Base-by-base conservation (phyloP, 2,888 invertebrate species). In the Cryptosula pallasiana region DNA sequence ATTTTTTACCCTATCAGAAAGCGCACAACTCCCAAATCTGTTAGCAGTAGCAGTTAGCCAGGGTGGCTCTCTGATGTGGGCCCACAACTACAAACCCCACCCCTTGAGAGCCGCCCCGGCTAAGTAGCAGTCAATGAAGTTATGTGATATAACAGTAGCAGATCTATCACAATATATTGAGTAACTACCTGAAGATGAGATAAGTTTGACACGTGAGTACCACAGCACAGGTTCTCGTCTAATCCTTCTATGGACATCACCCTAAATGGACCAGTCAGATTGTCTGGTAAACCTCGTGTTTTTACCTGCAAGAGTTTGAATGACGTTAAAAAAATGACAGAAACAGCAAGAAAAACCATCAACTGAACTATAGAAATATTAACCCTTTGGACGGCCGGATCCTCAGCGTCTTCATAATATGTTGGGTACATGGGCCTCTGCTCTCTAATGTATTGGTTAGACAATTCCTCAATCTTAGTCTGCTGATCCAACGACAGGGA, bases 211-310 rank as follows among this genome's bases (percentile, higher is more conserved):
- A 94, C 92, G 81, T 94, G 94, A 0, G 94, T 94, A 0, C 94
- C 94, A 84, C 94, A 94, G 81, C 94, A 94, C 89, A 93, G 90
- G 79, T 92, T 92, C 73, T 89, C 88, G 76, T 94, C 93, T 69
- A 93, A 84, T 27, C 89, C 89, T 45, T 90, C 89, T 73, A 94
- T 94, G 71, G 89, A 88, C 45, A 94, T 89, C 1, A 94, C 89
- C 71, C 94, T 87, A 20, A 93, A 90, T 32, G 90, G 88, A 0
- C 91, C 91, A 76, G 88, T 88, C 77, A 92, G 91, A 81, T 93
- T 93, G 73, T 90, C 90, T 0, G 94, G 93, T 34, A 94, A 83
- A 0, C 92, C 92, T 71, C 91, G 86, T 0, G 89, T 89, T 75
- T 90, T 87, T 0, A 88, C 89, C 90, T 90, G 71, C 5, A 73